Evolutionary conservation across 2,113 vertebrate genomes (phyloP).

Genomic region (Tympanuchus pallidicinctus): DNA sequence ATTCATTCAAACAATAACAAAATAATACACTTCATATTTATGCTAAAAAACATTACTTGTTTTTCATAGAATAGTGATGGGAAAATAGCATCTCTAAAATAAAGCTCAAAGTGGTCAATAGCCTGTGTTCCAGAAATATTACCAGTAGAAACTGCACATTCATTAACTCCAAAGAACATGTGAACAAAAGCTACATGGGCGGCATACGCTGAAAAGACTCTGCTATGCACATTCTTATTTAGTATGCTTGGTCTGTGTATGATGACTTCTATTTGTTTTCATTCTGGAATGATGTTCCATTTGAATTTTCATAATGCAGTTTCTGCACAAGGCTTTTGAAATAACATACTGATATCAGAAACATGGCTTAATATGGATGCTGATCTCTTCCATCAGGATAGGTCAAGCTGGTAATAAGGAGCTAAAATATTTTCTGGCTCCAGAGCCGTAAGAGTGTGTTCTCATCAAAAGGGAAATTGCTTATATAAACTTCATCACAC

Average conservation of each 20-base stretch:
- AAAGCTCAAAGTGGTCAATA: not conserved
- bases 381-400: not conserved
- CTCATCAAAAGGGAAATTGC: not conserved
- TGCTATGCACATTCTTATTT: not conserved
- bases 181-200: not conserved
- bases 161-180: not conserved
- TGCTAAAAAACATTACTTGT: not conserved
- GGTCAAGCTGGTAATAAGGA: not conserved
- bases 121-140: not conserved
- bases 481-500: fast-evolving
- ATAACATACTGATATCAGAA: not conserved
- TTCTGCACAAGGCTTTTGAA: not conserved
- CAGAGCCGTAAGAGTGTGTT: not conserved
- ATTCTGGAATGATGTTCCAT: not conserved
- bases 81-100: not conserved
- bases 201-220: not conserved
- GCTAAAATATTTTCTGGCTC: not conserved
- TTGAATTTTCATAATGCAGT: not conserved
- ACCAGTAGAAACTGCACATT: not conserved
- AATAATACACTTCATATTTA: not conserved
- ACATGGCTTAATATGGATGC: not conserved
- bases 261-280: not conserved
- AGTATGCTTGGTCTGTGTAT: not conserved
- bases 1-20: not conserved
- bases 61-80: not conserved